Conservation (phyloP, 2,888 invertebrate genomes). For the Buathra laborator region DNA sequence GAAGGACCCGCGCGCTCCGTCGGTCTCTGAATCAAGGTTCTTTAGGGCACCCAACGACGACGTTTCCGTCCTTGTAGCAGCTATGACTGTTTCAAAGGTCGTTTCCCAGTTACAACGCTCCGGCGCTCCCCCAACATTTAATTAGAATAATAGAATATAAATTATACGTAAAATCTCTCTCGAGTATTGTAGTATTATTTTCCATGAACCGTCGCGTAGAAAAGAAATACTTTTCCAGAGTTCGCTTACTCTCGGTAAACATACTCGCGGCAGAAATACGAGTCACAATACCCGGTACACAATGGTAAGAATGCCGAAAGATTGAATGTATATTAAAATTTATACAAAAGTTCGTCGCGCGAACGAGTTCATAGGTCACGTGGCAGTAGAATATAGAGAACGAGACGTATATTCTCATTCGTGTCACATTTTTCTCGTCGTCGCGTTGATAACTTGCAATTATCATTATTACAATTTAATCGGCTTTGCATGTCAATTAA, state of each 20-base stretch:
- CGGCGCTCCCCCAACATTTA: constrained; percentile 45
- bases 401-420: constrained; percentile 6
- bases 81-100: neutral
- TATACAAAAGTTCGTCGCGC: constrained; percentile 21
- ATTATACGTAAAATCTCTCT: constrained; percentile 47
- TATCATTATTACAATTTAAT: constrained; percentile 59
- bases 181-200: constrained; percentile 45
- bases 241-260: neutral
- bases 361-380: neutral
- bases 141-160: constrained; percentile 68
- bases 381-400: neutral
- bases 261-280: neutral
- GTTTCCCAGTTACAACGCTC: constrained; percentile 20
- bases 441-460: constrained; percentile 55
- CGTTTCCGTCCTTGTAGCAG: constrained; percentile 23
- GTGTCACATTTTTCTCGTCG: constrained; percentile 17
- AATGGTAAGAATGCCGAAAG: constrained; percentile 40
- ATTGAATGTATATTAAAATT: constrained; percentile 40
- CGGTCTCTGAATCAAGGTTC: constrained; percentile 45
- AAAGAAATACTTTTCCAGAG: neutral
- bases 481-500: constrained; percentile 69
- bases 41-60: constrained; percentile 38
- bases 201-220: constrained; percentile 8
- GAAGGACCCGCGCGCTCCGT: constrained; percentile 43
- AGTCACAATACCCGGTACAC: neutral